phyloP scores from a whole-genome alignment of 2,888 invertebrate genomes.

The Drosophila greeni region DNA sequence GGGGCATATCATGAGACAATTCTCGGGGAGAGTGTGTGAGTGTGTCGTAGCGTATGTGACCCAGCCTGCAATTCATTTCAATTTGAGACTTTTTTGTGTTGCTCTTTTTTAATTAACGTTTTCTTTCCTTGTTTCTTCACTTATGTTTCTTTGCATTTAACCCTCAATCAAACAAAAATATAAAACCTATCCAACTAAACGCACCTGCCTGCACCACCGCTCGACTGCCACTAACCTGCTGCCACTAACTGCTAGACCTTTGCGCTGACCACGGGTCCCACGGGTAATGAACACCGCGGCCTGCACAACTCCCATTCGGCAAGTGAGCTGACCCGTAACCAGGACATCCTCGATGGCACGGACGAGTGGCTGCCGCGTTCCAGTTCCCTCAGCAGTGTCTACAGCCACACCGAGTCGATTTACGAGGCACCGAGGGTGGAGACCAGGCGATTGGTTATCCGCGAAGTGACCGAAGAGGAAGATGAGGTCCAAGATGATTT shows the following conservation, averaged over 20 bases:
- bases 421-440: constrained; percentile 53
- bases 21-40: constrained; percentile 14
- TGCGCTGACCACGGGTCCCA: constrained; percentile 33
- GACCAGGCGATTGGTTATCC: constrained; percentile 21
- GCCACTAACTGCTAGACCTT: constrained; percentile 44
- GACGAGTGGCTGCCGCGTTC: constrained; percentile 64
- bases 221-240: constrained; percentile 47
- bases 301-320: constrained; percentile 76
- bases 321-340: constrained; percentile 49
- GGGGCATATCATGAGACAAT: constrained; percentile 29
- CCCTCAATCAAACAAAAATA: constrained; percentile 36
- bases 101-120: constrained; percentile 48
- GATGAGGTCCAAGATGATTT: constrained; percentile 5
- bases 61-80: constrained; percentile 41
- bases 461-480: constrained; percentile 31
- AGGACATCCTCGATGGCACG: constrained; percentile 52
- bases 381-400: constrained; percentile 65
- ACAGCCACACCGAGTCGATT: constrained; percentile 62
- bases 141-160: constrained; percentile 68
- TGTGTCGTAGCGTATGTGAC: constrained; percentile 11
- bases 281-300: constrained; percentile 40
- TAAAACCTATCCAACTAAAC: constrained; percentile 44
- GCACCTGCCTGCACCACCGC: constrained; percentile 43
- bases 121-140: constrained; percentile 50
- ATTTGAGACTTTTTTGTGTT: constrained; percentile 38